These are phyloP conservation scores for Cetoscarus ocellatus DNA, from an alignment of 2,797 vertebrate genomes.

Conservation along the genomic window DNA sequence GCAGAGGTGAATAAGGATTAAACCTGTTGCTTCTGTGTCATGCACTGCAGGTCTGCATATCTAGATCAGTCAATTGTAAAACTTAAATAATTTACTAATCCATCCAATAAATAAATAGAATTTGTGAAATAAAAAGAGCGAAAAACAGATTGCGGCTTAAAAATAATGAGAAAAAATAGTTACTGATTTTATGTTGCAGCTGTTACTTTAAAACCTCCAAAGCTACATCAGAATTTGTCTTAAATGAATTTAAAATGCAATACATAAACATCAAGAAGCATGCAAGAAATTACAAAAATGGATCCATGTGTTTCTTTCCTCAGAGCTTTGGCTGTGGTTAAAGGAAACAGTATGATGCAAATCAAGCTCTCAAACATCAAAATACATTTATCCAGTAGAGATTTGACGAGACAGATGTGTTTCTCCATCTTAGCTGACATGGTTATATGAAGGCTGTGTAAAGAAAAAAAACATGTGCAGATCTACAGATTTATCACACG, in stretches of 20 bases:
- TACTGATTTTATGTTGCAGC: neutral
- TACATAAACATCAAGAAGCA: neutral
- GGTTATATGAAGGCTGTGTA: slow-evolving; percentile 26
- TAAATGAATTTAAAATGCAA: neutral
- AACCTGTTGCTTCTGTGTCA: slow-evolving; percentile 15
- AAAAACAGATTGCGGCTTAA: slow-evolving; percentile 18
- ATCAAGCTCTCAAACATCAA: slow-evolving; percentile 15
- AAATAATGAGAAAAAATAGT: slow-evolving; percentile 12
- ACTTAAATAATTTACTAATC: slow-evolving; percentile 22
- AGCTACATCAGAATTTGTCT: neutral
- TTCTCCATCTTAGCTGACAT: slow-evolving; percentile 34
- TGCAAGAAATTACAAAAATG: neutral
- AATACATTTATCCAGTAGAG: slow-evolving; percentile 29
- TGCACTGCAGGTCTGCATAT: slow-evolving; percentile 18
- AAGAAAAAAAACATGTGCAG: slow-evolving; percentile 34
- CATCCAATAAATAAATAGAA: neutral
- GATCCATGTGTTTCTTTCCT: neutral
- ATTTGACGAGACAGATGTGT: slow-evolving; percentile 54
- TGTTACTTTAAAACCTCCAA: neutral
- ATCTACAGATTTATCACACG: slow-evolving; percentile 49
- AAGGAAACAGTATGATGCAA: slow-evolving; percentile 10
- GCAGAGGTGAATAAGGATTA: neutral
- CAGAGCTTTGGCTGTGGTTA: neutral
- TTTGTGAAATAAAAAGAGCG: neutral
- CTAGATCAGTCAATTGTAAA: slow-evolving; percentile 4